Percentiles rank a stretch among this genome's conserved stretches.
Conservation (phyloP, 2,888 invertebrate species). For the Scaptomyza tumidula region DNA sequence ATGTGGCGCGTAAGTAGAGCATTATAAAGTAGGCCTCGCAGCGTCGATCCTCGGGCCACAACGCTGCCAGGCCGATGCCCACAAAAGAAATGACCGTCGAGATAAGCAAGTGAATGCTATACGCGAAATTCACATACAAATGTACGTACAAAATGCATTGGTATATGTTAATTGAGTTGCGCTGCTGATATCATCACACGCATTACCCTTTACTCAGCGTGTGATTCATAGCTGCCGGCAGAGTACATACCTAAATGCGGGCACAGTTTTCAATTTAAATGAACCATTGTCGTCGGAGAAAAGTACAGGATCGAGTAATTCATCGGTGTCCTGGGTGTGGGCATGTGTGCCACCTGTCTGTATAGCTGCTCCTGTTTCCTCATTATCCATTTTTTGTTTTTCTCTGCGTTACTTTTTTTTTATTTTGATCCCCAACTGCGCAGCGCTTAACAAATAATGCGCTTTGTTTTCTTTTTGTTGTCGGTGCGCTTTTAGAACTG, state of each 20-base stretch:
- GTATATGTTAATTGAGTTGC: slow-evolving; percentile 33
- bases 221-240: slow-evolving; percentile 61
- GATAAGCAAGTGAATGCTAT: slow-evolving; percentile 81
- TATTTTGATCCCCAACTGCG: slow-evolving; percentile 26
- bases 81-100: slow-evolving; percentile 82
- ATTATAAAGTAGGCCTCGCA: slow-evolving; percentile 87
- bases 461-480: slow-evolving; percentile 50
- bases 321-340: slow-evolving; percentile 68
- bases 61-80: slow-evolving; percentile 78
- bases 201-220: slow-evolving; percentile 22
- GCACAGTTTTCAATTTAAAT: slow-evolving; percentile 82
- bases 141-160: neutral
- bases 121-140: slow-evolving; percentile 9
- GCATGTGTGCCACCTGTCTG: slow-evolving; percentile 39
- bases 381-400: slow-evolving; percentile 29
- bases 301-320: slow-evolving; percentile 81
- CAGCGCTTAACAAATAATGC: slow-evolving; percentile 34
- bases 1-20: slow-evolving; percentile 86
- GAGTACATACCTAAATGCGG: slow-evolving; percentile 82
- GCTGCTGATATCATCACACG: slow-evolving; percentile 33
- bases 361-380: slow-evolving; percentile 47
- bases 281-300: slow-evolving; percentile 73
- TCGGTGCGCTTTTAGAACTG: slow-evolving; percentile 22
- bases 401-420: neutral
- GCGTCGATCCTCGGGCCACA: slow-evolving; percentile 82